phyloP scores from a whole-genome alignment of 2,797 vertebrate species.

The Pangasius mekongensis region DNA sequence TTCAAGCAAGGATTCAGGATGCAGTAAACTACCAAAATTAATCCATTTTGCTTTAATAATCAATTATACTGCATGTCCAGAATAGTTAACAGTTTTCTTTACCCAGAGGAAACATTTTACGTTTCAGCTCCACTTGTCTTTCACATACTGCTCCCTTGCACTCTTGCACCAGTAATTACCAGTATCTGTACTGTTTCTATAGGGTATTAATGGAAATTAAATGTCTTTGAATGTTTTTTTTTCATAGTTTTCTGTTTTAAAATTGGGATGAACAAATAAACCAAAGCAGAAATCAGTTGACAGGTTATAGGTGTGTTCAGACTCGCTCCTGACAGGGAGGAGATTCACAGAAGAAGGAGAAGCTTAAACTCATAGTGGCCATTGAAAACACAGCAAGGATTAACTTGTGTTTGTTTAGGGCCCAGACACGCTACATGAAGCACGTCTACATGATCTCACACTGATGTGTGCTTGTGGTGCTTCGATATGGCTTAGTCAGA shows the following conservation, averaged over 20 bases:
- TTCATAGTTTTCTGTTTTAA: slow-evolving; percentile 9
- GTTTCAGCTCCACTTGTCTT: neutral
- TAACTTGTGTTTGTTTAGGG: slow-evolving; percentile 62
- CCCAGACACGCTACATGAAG: slow-evolving; percentile 50
- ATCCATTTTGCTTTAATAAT: neutral
- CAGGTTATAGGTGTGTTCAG: slow-evolving; percentile 11
- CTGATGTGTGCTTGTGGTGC: slow-evolving; percentile 61
- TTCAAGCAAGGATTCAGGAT: neutral
- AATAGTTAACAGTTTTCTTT: neutral
- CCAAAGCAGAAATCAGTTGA: neutral
- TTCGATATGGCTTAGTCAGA: slow-evolving; percentile 63
- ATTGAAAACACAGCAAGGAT: slow-evolving; percentile 47
- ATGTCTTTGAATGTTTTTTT: neutral
- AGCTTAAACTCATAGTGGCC: slow-evolving; percentile 44
- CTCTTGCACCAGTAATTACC: too few relatives aligned
- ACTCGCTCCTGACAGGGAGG: slow-evolving; percentile 9
- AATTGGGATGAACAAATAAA: neutral
- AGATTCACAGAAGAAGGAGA: slow-evolving; percentile 36
- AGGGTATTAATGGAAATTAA: neutral
- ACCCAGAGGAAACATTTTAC: neutral
- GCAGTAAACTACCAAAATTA: neutral
- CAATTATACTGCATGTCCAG: neutral
- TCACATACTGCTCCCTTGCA: neutral
- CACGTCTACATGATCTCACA: slow-evolving; percentile 43
- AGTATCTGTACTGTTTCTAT: neutral